These are phyloP conservation scores for Sipha flava DNA, from an alignment of 1,140 invertebrate genomes.

Conservation along the genomic window DNA sequence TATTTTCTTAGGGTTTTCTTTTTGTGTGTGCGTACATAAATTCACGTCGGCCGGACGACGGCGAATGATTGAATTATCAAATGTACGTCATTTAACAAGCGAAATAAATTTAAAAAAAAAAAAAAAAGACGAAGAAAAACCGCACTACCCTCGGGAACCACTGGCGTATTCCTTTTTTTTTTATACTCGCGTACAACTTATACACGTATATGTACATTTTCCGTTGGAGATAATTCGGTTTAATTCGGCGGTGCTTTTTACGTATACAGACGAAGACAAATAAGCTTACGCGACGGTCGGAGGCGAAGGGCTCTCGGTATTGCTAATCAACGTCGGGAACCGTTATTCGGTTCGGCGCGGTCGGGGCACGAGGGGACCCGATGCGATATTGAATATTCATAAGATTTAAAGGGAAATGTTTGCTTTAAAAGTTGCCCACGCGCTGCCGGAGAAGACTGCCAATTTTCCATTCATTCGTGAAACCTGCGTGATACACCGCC, in stretches of 20 bases:
- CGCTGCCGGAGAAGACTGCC: background rate
- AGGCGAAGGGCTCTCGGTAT: background rate
- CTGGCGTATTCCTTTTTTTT: background rate
- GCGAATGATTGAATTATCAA: conserved; percentile 18
- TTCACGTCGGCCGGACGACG: background rate
- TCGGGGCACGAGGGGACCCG: conserved; percentile 19
- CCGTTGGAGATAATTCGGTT: background rate
- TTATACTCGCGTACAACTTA: background rate
- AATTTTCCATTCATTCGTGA: conserved; percentile 28
- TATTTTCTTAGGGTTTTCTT: background rate
- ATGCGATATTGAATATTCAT: conserved; percentile 32
- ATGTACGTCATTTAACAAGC: background rate
- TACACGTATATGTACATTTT: background rate
- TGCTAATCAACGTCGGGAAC: conserved; percentile 26
- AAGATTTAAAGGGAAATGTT: conserved; percentile 31
- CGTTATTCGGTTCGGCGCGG: background rate
- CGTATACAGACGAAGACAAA: background rate
- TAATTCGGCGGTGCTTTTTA: conserved; percentile 13
- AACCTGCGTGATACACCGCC: background rate
- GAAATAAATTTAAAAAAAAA: background rate
- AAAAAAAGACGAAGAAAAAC: background rate
- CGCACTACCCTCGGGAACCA: background rate
- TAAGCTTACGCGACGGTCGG: background rate
- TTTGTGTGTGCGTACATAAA: background rate
- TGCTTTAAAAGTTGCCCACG: conserved; percentile 28